These are phyloP conservation scores for Peromyscus eremicus DNA, from an alignment of 2,797 vertebrate genomes.

Conservation along the genomic window DNA sequence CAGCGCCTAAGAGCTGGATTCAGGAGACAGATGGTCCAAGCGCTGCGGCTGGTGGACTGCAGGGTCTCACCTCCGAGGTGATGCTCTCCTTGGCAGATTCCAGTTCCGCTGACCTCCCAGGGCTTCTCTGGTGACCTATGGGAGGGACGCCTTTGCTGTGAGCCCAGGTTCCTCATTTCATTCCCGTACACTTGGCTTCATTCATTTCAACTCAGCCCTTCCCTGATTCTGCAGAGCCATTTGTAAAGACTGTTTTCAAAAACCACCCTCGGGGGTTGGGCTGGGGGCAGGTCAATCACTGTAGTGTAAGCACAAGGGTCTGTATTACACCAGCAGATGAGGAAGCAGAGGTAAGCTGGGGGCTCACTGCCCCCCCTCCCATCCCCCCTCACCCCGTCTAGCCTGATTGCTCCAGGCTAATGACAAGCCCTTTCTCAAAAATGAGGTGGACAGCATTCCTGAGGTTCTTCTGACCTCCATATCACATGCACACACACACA, in stretches of 20 bases:
- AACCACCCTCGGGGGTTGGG: too few relatives aligned
- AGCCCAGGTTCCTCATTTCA: neutral
- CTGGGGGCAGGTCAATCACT: neutral
- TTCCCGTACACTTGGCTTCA: neutral
- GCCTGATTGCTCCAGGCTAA: neutral
- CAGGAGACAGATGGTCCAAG: neutral
- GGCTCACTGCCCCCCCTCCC: too few relatives aligned
- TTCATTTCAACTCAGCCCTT: neutral
- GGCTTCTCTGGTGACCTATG: neutral
- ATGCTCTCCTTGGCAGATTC: neutral
- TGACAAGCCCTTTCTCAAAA: neutral
- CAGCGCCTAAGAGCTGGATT: neutral
- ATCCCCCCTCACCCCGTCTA: neutral
- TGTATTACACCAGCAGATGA: neutral
- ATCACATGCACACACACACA: too few relatives aligned
- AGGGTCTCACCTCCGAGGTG: neutral
- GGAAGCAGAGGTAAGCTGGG: neutral
- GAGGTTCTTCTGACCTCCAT: neutral
- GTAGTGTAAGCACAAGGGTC: neutral
- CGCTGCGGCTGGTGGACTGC: neutral
- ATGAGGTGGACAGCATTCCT: neutral
- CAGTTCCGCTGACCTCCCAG: neutral
- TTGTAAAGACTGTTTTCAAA: constrained; percentile 34
- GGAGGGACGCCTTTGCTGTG: neutral
- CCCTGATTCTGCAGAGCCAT: neutral